phyloP scores from a whole-genome alignment of 2,888 invertebrate genomes.

The Parnassius smintheus region DNA sequence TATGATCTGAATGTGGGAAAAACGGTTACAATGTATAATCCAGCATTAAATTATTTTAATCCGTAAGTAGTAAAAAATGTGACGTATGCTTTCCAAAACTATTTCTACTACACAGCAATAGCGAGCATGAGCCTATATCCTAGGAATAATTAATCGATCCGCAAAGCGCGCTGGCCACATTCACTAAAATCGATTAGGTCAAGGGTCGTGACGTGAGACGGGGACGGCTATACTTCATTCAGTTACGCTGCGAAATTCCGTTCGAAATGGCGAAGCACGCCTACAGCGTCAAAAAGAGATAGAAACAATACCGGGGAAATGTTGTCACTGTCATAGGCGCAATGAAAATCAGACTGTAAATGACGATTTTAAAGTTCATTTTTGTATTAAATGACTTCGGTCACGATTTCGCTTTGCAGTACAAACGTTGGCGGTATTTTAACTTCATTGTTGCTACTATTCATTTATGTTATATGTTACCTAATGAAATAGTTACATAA shows the following conservation, averaged over 20 bases:
- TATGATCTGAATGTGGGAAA: no score
- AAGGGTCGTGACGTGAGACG: conserved; percentile 71
- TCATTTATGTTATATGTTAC: conserved; percentile 40
- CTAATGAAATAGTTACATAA: conserved; percentile 44
- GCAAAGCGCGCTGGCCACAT: conserved; percentile 60
- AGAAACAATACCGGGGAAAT: conserved; percentile 72
- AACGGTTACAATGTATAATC: no score
- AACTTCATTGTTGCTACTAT: conserved; percentile 65
- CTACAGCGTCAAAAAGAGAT: conserved; percentile 68
- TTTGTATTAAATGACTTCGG: conserved; percentile 39
- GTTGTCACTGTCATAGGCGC: conserved; percentile 50
- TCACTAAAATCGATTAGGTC: conserved; percentile 75
- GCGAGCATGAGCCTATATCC: conserved; percentile 21
- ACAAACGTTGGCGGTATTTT: conserved; percentile 64
- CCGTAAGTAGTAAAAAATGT: no score
- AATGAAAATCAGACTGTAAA: conserved; percentile 58
- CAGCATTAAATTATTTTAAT: no score
- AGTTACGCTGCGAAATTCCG: conserved; percentile 59
- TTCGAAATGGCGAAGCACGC: conserved; percentile 75
- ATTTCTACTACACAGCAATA: conserved; percentile 16
- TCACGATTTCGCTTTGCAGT: conserved; percentile 69
- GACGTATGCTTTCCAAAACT: no score
- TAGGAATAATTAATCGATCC: conserved; percentile 49
- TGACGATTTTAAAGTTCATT: conserved; percentile 47
- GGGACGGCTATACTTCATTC: conserved; percentile 64